phyloP scores from a whole-genome alignment of 2,888 invertebrate species.

The Diplolepis rosae region DNA sequence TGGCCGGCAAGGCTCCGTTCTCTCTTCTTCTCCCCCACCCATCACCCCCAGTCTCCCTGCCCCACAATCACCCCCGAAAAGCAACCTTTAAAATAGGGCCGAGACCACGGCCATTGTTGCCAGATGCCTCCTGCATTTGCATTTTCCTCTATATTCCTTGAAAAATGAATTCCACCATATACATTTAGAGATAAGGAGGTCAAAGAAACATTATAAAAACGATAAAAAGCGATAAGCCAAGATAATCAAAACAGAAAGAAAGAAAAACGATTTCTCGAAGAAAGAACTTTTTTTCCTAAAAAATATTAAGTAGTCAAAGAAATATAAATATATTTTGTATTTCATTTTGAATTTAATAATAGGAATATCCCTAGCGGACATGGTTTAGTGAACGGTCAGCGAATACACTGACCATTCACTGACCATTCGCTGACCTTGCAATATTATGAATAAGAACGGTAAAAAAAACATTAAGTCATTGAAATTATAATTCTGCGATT shows the following conservation, averaged over 20 bases:
- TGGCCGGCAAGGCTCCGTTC: constrained; percentile 65
- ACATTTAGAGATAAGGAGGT: constrained; percentile 8
- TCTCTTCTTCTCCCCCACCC: constrained; percentile 41
- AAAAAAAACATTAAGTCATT: too few species aligned
- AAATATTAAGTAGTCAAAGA: too few species aligned
- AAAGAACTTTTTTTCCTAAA: too few species aligned
- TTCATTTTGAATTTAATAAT: too few species aligned
- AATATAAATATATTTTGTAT: too few species aligned
- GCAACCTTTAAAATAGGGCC: constrained; percentile 73
- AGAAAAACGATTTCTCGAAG: background rate
- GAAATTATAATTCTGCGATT: too few species aligned
- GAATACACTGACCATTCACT: too few species aligned
- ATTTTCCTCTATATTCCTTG: constrained; percentile 72
- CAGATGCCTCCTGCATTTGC: constrained; percentile 73
- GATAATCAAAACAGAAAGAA: background rate
- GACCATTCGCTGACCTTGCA: too few species aligned
- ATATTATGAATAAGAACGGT: too few species aligned
- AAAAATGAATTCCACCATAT: constrained; percentile 66
- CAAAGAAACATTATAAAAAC: constrained; percentile 8
- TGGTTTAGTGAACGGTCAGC: too few species aligned
- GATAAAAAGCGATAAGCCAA: background rate
- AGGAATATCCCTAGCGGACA: too few species aligned
- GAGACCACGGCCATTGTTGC: constrained; percentile 74
- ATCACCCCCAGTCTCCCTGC: constrained; percentile 43
- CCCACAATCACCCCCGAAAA: constrained; percentile 46